phyloP scores from a whole-genome alignment of 2,113 vertebrate genomes.

The Pelmatolapia mariae region DNA sequence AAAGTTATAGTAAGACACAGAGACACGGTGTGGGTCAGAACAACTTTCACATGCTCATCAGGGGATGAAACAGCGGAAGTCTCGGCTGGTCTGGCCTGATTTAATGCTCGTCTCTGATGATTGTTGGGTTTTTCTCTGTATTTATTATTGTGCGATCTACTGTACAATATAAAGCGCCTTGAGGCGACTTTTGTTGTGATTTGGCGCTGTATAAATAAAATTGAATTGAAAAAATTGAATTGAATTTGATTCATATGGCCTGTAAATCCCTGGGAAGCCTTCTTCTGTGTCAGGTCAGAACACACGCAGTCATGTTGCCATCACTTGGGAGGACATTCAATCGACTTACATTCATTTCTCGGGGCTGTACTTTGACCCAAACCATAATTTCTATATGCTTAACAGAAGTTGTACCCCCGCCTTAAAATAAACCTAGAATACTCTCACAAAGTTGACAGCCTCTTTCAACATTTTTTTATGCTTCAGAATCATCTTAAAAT shows the following conservation, averaged over 20 bases:
- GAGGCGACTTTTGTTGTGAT: too few relatives aligned
- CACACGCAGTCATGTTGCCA: not conserved
- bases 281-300: not conserved
- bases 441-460: not conserved
- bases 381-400: not conserved
- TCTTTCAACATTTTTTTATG: not conserved
- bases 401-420: not conserved
- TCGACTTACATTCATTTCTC: not conserved
- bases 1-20: not conserved
- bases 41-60: not conserved
- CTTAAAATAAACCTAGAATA: not conserved
- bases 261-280: conserved; percentile 21
- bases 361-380: not conserved
- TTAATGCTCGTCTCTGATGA: conserved; percentile 40
- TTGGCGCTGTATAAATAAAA: too few relatives aligned
- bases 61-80: conserved; percentile 1
- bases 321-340: not conserved
- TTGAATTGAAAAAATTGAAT: too few relatives aligned
- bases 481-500: not conserved
- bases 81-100: conserved; percentile 57
- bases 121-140: too few relatives aligned
- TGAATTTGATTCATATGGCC: conserved; percentile 54
- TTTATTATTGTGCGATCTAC: too few relatives aligned
- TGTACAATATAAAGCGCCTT: too few relatives aligned
- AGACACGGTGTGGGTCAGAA: not conserved